These are phyloP conservation scores for Drosophila neotestacea DNA, from an alignment of 2,888 invertebrate species.

Conservation along the genomic window DNA sequence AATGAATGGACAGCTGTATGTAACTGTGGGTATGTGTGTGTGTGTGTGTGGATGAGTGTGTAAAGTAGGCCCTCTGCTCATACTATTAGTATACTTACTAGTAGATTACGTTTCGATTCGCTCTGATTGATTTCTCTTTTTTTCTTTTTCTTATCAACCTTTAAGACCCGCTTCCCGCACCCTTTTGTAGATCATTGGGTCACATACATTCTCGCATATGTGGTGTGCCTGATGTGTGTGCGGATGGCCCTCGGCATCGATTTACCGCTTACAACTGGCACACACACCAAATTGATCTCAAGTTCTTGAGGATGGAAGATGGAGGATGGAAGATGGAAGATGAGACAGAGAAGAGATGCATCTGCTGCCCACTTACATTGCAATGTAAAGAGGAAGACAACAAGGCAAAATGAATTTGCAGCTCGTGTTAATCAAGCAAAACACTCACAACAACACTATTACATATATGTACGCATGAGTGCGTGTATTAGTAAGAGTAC, in stretches of 20 bases:
- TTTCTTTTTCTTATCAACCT: constrained; percentile 54
- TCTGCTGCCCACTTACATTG: constrained; percentile 44
- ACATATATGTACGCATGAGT: constrained; percentile 16
- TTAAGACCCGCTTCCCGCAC: constrained; percentile 52
- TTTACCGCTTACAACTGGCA: constrained; percentile 78
- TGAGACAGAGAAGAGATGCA: constrained; percentile 12
- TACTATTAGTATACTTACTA: constrained; percentile 7
- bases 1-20: constrained; percentile 44
- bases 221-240: background rate
- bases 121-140: constrained; percentile 64
- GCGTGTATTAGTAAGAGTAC: constrained; percentile 28
- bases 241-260: constrained; percentile 67
- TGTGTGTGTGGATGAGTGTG: constrained; percentile 30
- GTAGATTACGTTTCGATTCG: constrained; percentile 47
- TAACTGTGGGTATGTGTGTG: constrained; percentile 7
- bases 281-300: constrained; percentile 31
- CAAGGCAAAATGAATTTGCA: constrained; percentile 80
- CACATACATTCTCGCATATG: constrained; percentile 36
- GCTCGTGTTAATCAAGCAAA: constrained; percentile 78
- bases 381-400: constrained; percentile 39
- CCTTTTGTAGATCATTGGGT: constrained; percentile 78
- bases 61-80: constrained; percentile 33
- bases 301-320: constrained; percentile 33
- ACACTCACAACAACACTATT: constrained; percentile 51
- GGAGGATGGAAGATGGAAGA: constrained; percentile 19